These are phyloP conservation scores for Euwallacea similis DNA, from an alignment of 1,140 invertebrate species.

Conservation along the genomic window DNA sequence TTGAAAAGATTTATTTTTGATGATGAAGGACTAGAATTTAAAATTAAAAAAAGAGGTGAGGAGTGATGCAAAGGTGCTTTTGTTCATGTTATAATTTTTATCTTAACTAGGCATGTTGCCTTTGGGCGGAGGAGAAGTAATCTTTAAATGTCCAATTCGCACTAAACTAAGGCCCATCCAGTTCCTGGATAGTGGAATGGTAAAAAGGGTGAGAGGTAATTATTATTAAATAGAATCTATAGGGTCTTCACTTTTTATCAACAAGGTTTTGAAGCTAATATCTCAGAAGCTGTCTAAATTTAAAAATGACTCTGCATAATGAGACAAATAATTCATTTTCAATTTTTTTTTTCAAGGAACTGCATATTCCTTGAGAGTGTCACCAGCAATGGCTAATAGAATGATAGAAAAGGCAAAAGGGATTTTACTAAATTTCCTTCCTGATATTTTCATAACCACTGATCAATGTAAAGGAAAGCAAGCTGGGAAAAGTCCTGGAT, in stretches of 20 bases:
- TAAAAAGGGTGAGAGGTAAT: conserved; percentile 87
- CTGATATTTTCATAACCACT: conserved; percentile 94
- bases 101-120: conserved; percentile 64
- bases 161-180: conserved; percentile 62
- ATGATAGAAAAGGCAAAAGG: conserved; percentile 92
- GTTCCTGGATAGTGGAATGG: conserved; percentile 80
- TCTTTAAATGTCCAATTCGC: conserved; percentile 83
- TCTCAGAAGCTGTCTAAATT: not conserved
- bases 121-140: conserved; percentile 86
- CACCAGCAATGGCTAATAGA: conserved; percentile 87
- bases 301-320: not conserved
- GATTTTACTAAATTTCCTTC: conserved; percentile 85
- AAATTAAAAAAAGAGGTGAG: conserved; percentile 80
- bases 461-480: conserved; percentile 85
- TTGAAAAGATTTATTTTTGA: conserved; percentile 83
- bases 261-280: not conserved
- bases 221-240: not conserved
- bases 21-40: conserved; percentile 86
- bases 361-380: conserved; percentile 85
- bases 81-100: conserved; percentile 9
- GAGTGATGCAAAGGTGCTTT: not conserved
- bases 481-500: conserved; percentile 87
- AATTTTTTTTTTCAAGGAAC: conserved; percentile 49
- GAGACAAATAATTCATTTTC: not conserved
- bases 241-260: no score